Conservation (phyloP, 1,140 invertebrate genomes). For the Macrosteles quadrilineatus region DNA sequence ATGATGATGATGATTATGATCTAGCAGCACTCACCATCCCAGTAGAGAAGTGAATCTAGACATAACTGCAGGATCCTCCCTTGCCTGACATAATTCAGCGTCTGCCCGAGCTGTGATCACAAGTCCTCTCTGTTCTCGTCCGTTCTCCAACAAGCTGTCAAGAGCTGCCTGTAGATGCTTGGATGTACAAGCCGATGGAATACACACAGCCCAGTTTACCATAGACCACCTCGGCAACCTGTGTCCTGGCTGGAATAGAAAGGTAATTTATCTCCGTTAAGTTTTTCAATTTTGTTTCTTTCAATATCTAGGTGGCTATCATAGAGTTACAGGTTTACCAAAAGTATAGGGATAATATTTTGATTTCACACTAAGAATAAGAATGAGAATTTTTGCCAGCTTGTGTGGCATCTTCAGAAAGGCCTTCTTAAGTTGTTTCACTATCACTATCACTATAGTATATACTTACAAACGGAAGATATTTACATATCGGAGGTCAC, state of each 20-base stretch:
- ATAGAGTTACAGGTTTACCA: background rate
- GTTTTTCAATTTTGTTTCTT: background rate
- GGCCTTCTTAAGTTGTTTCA: no score
- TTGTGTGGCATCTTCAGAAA: no score
- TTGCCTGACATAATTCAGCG: conserved; percentile 2
- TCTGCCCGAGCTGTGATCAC: background rate
- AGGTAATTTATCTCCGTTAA: background rate
- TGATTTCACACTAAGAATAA: background rate
- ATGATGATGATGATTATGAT: no score
- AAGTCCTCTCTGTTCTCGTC: background rate
- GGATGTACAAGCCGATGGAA: conserved; percentile 60
- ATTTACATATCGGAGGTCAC: no score
- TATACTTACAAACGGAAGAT: no score
- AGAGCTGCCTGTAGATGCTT: background rate
- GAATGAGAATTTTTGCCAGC: background rate
- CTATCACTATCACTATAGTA: no score
- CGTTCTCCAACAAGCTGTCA: background rate
- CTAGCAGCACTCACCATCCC: conserved; percentile 1
- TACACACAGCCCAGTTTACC: conserved; percentile 67
- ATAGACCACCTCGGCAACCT: conserved; percentile 68
- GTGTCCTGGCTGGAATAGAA: conserved; percentile 60
- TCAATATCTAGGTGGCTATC: background rate
- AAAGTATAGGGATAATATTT: background rate
- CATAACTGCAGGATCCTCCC: background rate
- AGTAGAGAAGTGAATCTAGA: background rate